A percentile compares a stretch with the other conserved stretches of the same genome.
phyloP scores from a whole-genome alignment of 2,113 vertebrate species.

The Cochlearius cochlearius region DNA sequence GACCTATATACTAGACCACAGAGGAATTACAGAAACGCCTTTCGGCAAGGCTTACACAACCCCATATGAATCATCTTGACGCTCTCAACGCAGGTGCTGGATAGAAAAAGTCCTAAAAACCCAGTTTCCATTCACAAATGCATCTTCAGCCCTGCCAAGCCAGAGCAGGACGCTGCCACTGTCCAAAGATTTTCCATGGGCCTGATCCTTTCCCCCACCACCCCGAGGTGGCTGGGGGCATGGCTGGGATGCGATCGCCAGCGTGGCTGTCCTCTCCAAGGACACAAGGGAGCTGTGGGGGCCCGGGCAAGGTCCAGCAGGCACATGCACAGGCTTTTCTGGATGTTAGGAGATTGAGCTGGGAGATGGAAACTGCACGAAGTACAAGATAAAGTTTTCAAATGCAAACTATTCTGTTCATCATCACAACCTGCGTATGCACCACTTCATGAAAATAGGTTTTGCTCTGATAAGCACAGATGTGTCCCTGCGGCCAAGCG shows the following conservation, averaged over 20 bases:
- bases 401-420: neutral
- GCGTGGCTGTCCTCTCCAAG: neutral
- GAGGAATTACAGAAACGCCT: neutral
- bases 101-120: neutral
- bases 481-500: neutral
- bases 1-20: neutral
- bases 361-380: neutral
- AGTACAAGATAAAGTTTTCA: neutral
- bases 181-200: neutral
- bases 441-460: neutral
- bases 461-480: neutral
- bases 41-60: neutral
- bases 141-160: neutral
- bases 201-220: neutral
- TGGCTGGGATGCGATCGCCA: neutral
- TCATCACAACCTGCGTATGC: neutral
- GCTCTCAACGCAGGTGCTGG: neutral
- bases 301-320: neutral
- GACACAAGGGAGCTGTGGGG: neutral
- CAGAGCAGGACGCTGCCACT: neutral
- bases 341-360: neutral
- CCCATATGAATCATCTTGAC: neutral
- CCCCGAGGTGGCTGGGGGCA: neutral
- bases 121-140: neutral
- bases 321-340: neutral